Conservation (phyloP, 2,113 vertebrate genomes). For the Manacus vitellinus region DNA sequence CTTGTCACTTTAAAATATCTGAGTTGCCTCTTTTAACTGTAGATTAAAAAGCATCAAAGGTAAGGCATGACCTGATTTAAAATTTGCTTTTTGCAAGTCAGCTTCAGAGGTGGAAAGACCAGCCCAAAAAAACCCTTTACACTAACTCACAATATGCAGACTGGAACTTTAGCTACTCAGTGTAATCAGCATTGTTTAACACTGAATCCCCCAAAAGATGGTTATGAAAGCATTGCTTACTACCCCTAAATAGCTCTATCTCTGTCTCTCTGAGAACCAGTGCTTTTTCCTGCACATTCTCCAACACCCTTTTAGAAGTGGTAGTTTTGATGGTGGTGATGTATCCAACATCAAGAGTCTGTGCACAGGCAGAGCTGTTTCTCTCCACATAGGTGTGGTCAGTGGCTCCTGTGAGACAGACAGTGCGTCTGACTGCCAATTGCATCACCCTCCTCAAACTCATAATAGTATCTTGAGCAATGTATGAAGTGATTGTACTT, state of each 20-base stretch:
- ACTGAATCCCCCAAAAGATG: neutral
- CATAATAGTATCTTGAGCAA: constrained; percentile 23
- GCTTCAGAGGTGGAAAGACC: neutral
- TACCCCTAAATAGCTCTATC: neutral
- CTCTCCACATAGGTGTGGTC: neutral
- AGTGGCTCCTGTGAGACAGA: neutral
- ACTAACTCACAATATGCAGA: neutral
- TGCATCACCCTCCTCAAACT: neutral
- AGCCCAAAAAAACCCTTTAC: neutral
- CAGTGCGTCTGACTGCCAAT: neutral
- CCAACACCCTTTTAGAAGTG: neutral
- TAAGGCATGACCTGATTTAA: neutral
- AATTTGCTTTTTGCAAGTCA: neutral
- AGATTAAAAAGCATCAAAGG: neutral
- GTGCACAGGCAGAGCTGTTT: neutral
- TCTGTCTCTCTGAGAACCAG: neutral
- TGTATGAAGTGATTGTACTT: neutral
- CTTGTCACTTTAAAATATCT: neutral
- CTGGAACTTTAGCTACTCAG: neutral
- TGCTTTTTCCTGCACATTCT: neutral
- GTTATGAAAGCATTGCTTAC: neutral
- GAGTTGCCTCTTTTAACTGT: neutral
- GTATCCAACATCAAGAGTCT: accelerated
- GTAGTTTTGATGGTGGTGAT: neutral
- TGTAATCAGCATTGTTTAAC: neutral